Evolutionary conservation across 2,888 invertebrate species (phyloP).

Genomic region (Ferrisia virgata): DNA sequence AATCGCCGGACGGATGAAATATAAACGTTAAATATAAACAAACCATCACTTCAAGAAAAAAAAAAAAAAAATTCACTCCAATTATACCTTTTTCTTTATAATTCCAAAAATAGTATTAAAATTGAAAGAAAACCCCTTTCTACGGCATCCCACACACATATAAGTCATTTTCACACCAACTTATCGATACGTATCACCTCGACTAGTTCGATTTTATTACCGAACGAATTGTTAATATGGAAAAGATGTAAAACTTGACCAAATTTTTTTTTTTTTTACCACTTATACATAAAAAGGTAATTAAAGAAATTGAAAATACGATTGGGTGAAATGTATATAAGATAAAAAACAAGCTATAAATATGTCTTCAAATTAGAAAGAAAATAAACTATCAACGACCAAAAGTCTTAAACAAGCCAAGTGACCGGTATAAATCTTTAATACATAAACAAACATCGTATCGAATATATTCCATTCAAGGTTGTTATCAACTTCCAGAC

Average conservation of each 20-base stretch:
- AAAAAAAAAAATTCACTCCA: background rate
- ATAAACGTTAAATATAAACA: background rate
- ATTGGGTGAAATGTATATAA: constrained; percentile 19
- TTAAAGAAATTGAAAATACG: constrained; percentile 32
- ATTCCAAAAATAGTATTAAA: background rate
- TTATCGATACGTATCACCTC: background rate
- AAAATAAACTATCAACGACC: constrained; percentile 19
- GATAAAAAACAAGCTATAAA: constrained; percentile 32
- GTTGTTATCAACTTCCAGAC: constrained; percentile 20
- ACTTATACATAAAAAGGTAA: constrained; percentile 32
- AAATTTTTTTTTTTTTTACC: background rate
- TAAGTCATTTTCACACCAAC: constrained; percentile 9
- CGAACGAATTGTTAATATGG: constrained; percentile 19
- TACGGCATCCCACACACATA: background rate
- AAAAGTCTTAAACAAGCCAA: constrained; percentile 14
- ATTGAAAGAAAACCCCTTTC: background rate
- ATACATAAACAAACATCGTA: background rate
- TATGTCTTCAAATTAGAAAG: constrained; percentile 30
- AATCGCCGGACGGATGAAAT: background rate
- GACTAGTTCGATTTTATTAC: constrained; percentile 4
- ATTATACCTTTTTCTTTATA: background rate
- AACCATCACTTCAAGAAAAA: no score
- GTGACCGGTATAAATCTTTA: constrained; percentile 3
- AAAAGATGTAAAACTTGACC: constrained; percentile 16
- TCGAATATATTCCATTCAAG: background rate